Base-by-base conservation (phyloP, 2,888 invertebrate species). In the Platerodrilus igneus region DNA sequence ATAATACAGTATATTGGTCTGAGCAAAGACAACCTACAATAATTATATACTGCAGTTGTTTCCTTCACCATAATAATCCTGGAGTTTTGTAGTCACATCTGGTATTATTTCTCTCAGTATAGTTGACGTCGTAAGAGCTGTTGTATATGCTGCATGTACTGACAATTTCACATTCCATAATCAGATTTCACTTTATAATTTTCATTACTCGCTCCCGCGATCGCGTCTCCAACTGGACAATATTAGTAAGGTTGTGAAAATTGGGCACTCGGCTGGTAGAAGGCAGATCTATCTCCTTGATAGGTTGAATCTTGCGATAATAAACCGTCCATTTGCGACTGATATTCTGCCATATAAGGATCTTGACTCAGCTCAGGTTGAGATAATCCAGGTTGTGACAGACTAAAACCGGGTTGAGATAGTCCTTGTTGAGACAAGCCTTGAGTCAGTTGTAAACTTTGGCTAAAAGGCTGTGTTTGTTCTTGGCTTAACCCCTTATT, bases 301-400 rank as follows among this genome's bases (percentile, higher is more conserved):
- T 69, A 69, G 22, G 68, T 69, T n/a, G 67, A 68, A 51, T 64
- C 94, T 73, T 95, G 95, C 31, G 94, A 95, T 58, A 95, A 74
- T 59, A 95, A 78, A 37, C 90, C 92, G 67, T 95, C 95, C 74
- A 92, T 89, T 73, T 95, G 94, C 33, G 93, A 93, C 62, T 87
- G 87, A 68, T 86, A 86, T 67, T 90, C 90, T 34, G 83, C 81
- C 67, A 86, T 79, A 64, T 84, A 81, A 42, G 86, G 86, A 69
- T 91, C 90, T 74, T 89, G 83, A 53, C 81, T 81, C 53, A 81
- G 71, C 65, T 87, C 86, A 4, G 80, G 76, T 60, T 87, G 87
- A 8, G 79, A 79, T 20, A 81, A 63, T 35, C 81, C 81, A 3
- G 79, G 78, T 58, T 77, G 84, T 23, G 81, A 80, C 9, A 82